These are phyloP conservation scores for Carollia perspicillata DNA, from an alignment of 2,113 vertebrate species.

Conservation along the genomic window DNA sequence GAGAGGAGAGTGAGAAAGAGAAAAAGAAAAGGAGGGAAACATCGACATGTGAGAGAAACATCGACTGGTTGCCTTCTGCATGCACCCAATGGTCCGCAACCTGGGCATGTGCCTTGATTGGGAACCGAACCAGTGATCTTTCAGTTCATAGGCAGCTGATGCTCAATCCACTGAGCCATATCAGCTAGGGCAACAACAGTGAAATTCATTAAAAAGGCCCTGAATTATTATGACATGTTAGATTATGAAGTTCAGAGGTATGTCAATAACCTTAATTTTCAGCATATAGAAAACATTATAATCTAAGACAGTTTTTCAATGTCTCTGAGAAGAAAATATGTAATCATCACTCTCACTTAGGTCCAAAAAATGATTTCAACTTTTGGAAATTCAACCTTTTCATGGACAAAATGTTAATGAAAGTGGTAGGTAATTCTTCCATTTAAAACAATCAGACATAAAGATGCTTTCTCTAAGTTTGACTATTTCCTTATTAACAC, in stretches of 20 bases:
- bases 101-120: too few species aligned
- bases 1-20: too few species aligned
- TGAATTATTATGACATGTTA: neutral
- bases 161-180: too few species aligned
- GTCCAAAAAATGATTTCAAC: neutral
- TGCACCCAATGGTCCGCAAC: too few species aligned
- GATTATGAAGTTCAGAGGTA: neutral
- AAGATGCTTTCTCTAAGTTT: neutral
- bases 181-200: neutral
- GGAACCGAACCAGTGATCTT: too few species aligned
- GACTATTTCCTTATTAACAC: neutral
- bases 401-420: neutral
- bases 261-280: neutral
- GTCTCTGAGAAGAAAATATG: neutral
- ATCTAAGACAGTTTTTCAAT: neutral
- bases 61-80: too few species aligned
- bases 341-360: neutral
- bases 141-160: too few species aligned
- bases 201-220: neutral
- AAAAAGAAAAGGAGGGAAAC: too few species aligned
- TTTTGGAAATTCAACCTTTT: slow-evolving; percentile 39
- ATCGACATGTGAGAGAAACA: too few species aligned
- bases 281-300: neutral
- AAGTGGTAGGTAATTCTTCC: neutral
- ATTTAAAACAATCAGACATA: neutral